Evolutionary conservation across 2,888 invertebrate species (phyloP), one percentile per base, ranked within the genome.

Genomic region (Caenorhabditis sinica): DNA sequence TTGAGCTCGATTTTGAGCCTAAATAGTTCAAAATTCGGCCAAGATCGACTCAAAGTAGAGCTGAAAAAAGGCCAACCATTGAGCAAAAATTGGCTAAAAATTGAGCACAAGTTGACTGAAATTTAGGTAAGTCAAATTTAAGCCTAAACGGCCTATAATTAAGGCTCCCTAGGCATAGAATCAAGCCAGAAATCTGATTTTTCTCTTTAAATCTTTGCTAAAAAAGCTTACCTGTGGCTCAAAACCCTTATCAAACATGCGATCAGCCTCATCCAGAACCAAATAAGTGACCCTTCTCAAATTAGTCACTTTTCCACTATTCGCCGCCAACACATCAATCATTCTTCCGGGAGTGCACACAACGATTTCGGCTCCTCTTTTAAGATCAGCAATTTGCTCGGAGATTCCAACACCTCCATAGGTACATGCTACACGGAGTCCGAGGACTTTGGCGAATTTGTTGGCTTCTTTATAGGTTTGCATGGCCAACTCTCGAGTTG

Each of bases 271-370:
- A 93, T 99, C 99, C 49, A 99, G 94, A 0, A 99, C 99, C 58
- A 99, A 95, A 93, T 98, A 99, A 0, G 98, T 98, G 53, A 97
- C 97, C 56, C 99, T 95, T n/a, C 96, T 95, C 83, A 99, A 94
- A 94, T 99, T 99, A 9, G 99, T 99, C 1, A 99, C 98, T 88
- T 97, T 95, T 53, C 94, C 98, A 61, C 96, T 97, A 93, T 99
- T 99, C 0, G 98, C 99, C 0, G 98, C 97, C 89, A 99, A 93
- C 98, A 99, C 98, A 94, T 99, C 99, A 85, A 99, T 99, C 99
- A 99, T 99, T 65, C 99, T 95, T 0, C 99, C 99, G 0, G 99
- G 99, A 0, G 99, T 99, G 92, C 99, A 99, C 0, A 99, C 98
- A 89, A 99, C 97, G 89, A 99, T 97, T 94, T 98, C 98, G 0